These are phyloP conservation scores for Alexandromys fortis DNA, from an alignment of 2,113 vertebrate species.

Conservation along the genomic window DNA sequence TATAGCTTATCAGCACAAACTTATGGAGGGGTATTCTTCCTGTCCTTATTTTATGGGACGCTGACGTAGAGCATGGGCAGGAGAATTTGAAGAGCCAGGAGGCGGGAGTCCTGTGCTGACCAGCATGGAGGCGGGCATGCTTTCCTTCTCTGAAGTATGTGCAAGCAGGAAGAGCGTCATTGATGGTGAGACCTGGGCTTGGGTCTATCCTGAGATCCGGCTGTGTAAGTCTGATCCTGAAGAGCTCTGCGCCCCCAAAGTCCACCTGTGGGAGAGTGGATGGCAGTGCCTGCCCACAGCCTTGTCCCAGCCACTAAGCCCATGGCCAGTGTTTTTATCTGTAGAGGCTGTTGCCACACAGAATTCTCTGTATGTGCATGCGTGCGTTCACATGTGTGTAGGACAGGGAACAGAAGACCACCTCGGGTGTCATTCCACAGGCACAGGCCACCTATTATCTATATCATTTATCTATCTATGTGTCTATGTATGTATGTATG, in stretches of 20 bases:
- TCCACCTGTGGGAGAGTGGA: not conserved
- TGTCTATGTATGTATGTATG: no score
- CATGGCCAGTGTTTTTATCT: not conserved
- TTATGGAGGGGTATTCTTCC: not conserved
- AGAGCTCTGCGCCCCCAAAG: not conserved
- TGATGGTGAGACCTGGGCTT: fast-evolving
- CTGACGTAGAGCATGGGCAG: not conserved
- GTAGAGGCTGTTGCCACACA: fast-evolving
- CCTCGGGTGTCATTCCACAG: not conserved
- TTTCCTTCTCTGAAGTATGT: not conserved
- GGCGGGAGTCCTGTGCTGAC: no score
- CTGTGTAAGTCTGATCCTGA: not conserved
- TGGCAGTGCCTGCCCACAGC: not conserved
- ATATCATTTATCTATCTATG: not conserved
- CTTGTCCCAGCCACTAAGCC: not conserved
- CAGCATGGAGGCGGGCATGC: fast-evolving
- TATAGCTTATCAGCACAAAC: not conserved
- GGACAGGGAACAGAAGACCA: not conserved
- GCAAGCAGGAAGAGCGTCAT: fast-evolving
- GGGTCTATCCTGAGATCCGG: not conserved
- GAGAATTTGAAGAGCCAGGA: not conserved
- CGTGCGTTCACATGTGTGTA: not conserved
- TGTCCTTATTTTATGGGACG: not conserved
- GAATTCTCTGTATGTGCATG: not conserved
- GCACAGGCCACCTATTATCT: not conserved